A percentile compares a stretch with the other conserved stretches of the same genome.
Evolutionary conservation across 2,888 invertebrate species (phyloP).

Genomic region (Polietes domitor): DNA sequence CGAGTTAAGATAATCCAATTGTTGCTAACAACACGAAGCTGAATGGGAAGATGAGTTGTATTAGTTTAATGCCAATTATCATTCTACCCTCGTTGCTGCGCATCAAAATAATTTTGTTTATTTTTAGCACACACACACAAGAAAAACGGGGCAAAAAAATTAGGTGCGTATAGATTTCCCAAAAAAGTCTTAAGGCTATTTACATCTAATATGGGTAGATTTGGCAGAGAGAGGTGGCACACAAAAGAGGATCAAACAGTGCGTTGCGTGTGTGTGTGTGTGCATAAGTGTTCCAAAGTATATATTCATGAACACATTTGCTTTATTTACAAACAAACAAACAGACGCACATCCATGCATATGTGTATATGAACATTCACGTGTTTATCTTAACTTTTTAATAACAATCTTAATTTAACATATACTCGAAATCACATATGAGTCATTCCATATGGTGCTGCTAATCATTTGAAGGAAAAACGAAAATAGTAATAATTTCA

Average conservation of each 20-base stretch:
- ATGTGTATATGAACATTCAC: too few species aligned
- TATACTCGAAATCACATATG: background rate
- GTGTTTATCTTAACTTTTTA: conserved; percentile 34
- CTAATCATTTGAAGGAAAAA: too few species aligned
- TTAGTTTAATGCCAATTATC: background rate
- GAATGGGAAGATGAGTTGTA: too few species aligned
- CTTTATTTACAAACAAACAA: background rate
- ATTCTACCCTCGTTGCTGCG: background rate
- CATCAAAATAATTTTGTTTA: conserved; percentile 1
- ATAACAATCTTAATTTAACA: conserved; percentile 30
- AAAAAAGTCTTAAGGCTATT: conserved; percentile 20
- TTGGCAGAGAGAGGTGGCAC: background rate
- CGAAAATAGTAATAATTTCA: too few species aligned
- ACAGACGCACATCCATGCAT: background rate
- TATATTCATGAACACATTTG: conserved; percentile 15
- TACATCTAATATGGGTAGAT: background rate
- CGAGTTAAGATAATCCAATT: too few species aligned
- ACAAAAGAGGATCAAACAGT: background rate
- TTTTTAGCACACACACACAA: background rate
- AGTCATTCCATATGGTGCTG: background rate
- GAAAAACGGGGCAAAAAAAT: background rate
- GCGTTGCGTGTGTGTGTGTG: background rate
- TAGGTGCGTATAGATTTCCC: conserved; percentile 24
- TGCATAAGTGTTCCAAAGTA: too few species aligned
- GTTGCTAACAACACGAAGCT: too few species aligned